Percentiles rank a stretch among this genome's conserved stretches.
phyloP scores from a whole-genome alignment of 2,113 vertebrate genomes.

The Emydura subglobosa region DNA sequence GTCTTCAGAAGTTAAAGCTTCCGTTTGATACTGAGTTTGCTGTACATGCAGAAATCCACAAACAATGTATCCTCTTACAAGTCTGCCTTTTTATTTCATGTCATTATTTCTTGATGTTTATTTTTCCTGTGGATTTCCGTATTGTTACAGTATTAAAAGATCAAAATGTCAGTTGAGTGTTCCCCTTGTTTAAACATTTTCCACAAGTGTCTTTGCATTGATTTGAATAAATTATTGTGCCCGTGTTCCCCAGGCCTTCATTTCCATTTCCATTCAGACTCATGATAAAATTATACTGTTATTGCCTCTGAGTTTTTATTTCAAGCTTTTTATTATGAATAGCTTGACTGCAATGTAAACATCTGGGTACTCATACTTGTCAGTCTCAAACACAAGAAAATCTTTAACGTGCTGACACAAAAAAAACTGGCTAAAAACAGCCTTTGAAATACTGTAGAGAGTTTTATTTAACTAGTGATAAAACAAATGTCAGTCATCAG shows the following conservation, averaged over 20 bases:
- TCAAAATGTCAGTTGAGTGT: not conserved
- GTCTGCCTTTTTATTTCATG: not conserved
- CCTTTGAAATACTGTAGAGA: slow-evolving; percentile 48
- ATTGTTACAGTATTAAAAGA: not conserved
- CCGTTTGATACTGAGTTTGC: not conserved
- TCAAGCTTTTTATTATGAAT: slow-evolving; percentile 17
- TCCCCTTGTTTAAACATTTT: not conserved
- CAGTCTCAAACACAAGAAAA: slow-evolving; percentile 32
- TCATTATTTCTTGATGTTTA: not conserved
- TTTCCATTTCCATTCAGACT: not conserved
- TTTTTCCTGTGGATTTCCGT: not conserved
- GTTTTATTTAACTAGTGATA: slow-evolving; percentile 21
- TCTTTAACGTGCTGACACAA: slow-evolving; percentile 46
- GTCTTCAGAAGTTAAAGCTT: not conserved
- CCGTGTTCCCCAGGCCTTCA: not conserved
- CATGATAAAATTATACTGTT: not conserved
- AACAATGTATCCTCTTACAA: not conserved
- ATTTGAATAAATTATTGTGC: not conserved
- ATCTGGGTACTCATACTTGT: slow-evolving; percentile 20
- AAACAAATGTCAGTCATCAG: slow-evolving; percentile 39
- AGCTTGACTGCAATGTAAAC: not conserved
- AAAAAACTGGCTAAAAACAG: not conserved
- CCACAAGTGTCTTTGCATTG: not conserved
- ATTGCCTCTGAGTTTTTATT: slow-evolving; percentile 1
- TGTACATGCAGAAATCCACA: not conserved